These are phyloP conservation scores for Leptopterna dolabrata DNA, from an alignment of 2,888 invertebrate genomes.

Conservation along the genomic window DNA sequence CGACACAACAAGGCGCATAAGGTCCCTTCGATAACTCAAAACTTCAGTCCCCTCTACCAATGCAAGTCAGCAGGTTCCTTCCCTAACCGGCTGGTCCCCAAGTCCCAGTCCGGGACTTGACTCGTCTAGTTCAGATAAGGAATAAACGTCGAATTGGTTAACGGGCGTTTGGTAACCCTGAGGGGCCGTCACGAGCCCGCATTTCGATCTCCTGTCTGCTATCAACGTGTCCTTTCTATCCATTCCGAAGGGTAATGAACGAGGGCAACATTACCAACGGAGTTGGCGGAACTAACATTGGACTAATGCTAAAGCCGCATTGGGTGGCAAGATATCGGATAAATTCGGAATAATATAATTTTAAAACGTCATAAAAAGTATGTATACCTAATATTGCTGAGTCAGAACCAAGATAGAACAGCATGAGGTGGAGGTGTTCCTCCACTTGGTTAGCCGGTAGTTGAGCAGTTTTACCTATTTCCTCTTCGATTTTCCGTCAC, in stretches of 20 bases:
- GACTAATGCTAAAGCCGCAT: no score
- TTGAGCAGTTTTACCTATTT: no score
- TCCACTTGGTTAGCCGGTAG: no score
- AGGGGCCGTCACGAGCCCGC: not conserved
- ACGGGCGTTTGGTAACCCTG: not conserved
- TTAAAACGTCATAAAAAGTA: no score
- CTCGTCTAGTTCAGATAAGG: constrained; percentile 18
- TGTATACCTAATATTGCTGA: no score
- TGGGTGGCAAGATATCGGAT: no score
- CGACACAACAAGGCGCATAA: not conserved
- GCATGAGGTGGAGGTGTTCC: no score
- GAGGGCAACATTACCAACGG: not conserved
- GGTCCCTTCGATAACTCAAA: not conserved
- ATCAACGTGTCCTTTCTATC: not conserved
- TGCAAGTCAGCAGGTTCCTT: not conserved
- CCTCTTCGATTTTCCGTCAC: no score
- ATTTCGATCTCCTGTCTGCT: not conserved
- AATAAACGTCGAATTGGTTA: not conserved
- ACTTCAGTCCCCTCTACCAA: not conserved
- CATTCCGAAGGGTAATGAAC: not conserved
- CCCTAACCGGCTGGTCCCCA: not conserved
- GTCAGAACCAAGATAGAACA: no score
- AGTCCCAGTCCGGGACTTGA: constrained; percentile 6
- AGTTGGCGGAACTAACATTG: no score
- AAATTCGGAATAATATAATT: no score